These are phyloP conservation scores for Plagiodera versicolora DNA, from an alignment of 2,888 invertebrate genomes.

Conservation along the genomic window DNA sequence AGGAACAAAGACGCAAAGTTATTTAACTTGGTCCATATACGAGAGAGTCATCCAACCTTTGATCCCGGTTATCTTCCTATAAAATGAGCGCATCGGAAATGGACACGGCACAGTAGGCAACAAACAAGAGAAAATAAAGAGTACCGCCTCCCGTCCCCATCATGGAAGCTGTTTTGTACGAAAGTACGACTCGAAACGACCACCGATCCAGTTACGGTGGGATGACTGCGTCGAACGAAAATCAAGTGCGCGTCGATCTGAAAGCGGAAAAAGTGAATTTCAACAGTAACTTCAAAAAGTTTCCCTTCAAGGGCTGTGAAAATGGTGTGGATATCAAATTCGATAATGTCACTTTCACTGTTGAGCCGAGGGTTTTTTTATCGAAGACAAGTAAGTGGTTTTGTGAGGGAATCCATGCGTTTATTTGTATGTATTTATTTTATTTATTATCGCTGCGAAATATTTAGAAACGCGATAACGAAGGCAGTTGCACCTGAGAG, in stretches of 20 bases:
- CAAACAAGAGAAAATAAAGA: background rate
- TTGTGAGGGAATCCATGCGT: background rate
- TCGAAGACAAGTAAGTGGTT: conserved; percentile 26
- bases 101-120: background rate
- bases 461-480: no score
- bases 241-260: conserved; percentile 8
- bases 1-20: background rate
- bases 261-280: conserved; percentile 12
- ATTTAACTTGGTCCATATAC: background rate
- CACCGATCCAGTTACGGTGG: background rate
- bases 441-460: no score
- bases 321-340: conserved; percentile 68
- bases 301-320: background rate
- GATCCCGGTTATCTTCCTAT: background rate
- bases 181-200: conserved; percentile 6
- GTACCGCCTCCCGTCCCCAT: background rate
- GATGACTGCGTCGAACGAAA: background rate
- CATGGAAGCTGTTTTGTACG: conserved; percentile 22
- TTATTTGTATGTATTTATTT: no score
- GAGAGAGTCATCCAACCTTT: background rate
- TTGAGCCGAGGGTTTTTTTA: conserved; percentile 64
- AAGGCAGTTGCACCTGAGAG: no score
- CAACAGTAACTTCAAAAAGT: background rate
- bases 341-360: conserved; percentile 72
- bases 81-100: background rate